A percentile compares a stretch with the other conserved stretches of the same genome.
Conservation (phyloP, 2,113 vertebrate species). For the Marmota monax region DNA sequence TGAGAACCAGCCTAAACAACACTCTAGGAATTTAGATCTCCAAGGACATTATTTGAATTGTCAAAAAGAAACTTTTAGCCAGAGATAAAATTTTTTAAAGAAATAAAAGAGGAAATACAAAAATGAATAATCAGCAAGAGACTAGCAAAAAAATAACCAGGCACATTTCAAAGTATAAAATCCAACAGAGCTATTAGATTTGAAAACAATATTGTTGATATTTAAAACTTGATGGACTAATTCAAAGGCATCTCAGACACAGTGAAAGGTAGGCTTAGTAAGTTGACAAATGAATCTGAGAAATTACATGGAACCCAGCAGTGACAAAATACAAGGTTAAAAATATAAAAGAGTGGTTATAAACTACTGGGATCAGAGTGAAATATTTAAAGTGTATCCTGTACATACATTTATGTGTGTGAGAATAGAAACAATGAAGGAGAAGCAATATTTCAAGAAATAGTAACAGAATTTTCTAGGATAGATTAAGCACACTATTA, state of each 20-base stretch:
- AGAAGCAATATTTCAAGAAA: not conserved
- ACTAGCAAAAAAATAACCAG: not conserved
- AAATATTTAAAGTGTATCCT: not conserved
- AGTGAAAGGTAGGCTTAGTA: not conserved
- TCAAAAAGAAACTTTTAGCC: not conserved
- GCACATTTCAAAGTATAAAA: not conserved
- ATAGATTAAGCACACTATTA: not conserved
- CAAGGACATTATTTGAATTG: not conserved
- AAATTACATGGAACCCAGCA: not conserved
- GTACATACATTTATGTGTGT: not conserved
- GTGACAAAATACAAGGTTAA: not conserved
- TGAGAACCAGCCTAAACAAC: not conserved
- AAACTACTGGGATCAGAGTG: not conserved
- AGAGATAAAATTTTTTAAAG: not conserved
- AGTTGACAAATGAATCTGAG: not conserved
- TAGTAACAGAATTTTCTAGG: not conserved
- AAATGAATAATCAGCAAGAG: not conserved
- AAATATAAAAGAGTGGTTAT: not conserved
- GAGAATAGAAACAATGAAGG: not conserved
- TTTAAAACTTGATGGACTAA: constrained; percentile 8
- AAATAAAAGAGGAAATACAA: not conserved
- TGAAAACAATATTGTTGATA: not conserved
- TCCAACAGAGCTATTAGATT: not conserved
- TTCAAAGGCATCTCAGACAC: constrained; percentile 13
- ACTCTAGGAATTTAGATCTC: not conserved